Conservation (phyloP, 2,797 vertebrate species). For the Sandelia bainsii region DNA sequence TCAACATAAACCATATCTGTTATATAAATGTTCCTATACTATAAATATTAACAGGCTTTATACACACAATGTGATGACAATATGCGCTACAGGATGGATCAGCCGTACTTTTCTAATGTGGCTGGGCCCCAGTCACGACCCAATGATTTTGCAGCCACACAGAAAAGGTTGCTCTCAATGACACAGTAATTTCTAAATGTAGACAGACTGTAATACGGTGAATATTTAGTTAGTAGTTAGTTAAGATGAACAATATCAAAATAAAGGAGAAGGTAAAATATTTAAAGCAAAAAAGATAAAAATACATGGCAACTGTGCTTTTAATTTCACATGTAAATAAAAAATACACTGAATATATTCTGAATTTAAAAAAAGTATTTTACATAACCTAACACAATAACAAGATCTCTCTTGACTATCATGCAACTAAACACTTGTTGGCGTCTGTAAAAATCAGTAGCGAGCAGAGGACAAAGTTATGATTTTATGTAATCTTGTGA, state of each 20-base stretch:
- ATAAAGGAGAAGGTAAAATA: too few species aligned
- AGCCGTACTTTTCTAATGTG: not conserved
- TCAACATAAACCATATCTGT: not conserved
- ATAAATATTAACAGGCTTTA: constrained; percentile 3
- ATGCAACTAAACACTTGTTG: constrained; percentile 4
- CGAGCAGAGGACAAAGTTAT: constrained; percentile 5
- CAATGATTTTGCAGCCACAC: not conserved
- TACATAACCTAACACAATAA: not conserved
- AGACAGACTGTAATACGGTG: not conserved
- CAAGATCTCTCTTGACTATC: constrained; percentile 11
- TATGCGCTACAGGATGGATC: constrained; percentile 4
- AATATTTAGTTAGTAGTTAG: too few species aligned
- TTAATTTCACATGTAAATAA: too few species aligned
- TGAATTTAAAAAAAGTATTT: not conserved
- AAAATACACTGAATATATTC: too few species aligned
- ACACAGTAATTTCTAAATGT: not conserved
- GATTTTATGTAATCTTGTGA: not conserved
- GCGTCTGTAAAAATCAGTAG: constrained; percentile 5
- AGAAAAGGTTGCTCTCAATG: not conserved
- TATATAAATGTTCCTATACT: too few species aligned
- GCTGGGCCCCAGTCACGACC: constrained; percentile 13
- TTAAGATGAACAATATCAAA: too few species aligned
- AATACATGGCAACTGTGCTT: too few species aligned
- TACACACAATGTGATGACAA: not conserved
- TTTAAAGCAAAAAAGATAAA: too few species aligned